phyloP scores from a whole-genome alignment of 2,797 vertebrate genomes.

The Pelochelys cantorii region DNA sequence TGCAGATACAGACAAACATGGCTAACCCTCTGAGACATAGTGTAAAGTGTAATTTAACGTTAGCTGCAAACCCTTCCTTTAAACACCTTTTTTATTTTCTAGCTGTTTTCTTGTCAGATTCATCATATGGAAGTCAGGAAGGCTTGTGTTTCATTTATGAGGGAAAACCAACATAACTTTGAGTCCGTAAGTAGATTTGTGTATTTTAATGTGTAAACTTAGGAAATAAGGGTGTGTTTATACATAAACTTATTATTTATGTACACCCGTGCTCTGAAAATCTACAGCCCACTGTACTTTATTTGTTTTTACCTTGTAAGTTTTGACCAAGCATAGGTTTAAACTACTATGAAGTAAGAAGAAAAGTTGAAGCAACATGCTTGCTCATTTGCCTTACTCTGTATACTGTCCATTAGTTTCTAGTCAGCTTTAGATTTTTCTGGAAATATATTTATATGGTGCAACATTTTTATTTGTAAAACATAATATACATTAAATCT shows the following conservation, averaged over 20 bases:
- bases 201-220: rapidly evolving
- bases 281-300: rapidly evolving
- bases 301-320: not conserved
- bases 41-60: rapidly evolving
- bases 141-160: constrained; percentile 81
- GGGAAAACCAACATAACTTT: constrained; percentile 78
- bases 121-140: constrained; percentile 80
- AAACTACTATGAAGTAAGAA: not conserved
- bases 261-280: rapidly evolving
- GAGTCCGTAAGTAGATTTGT: constrained; percentile 79
- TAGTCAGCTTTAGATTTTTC: rapidly evolving
- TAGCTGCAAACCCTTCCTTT: not conserved
- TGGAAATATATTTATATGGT: not conserved
- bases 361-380: rapidly evolving
- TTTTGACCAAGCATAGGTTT: not conserved
- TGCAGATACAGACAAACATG: too few species aligned
- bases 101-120: constrained; percentile 83
- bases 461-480: not conserved
- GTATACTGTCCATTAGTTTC: rapidly evolving
- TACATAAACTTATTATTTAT: rapidly evolving
- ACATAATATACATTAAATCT: not conserved
- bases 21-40: rapidly evolving
- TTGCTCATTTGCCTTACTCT: rapidly evolving
- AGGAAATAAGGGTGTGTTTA: rapidly evolving
- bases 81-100: not conserved